phyloP scores from a whole-genome alignment of 2,797 vertebrate genomes.

The Pseudochirops corinnae region DNA sequence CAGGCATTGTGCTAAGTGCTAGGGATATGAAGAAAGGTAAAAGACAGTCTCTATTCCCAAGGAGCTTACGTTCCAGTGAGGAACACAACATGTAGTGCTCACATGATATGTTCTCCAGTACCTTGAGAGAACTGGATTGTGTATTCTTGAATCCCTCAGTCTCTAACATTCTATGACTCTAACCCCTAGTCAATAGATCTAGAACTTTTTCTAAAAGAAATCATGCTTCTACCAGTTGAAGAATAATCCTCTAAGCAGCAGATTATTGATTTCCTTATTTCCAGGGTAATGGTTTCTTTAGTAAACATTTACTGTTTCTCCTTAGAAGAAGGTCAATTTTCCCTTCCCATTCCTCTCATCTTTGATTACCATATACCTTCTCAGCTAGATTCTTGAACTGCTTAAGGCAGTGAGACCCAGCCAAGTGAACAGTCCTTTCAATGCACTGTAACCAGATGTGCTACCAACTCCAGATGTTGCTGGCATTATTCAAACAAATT shows the following conservation, averaged over 20 bases:
- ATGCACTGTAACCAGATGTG: constrained; percentile 45
- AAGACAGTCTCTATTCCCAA: background rate
- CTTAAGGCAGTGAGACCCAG: constrained; percentile 34
- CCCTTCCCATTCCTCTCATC: background rate
- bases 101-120: background rate
- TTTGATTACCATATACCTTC: background rate
- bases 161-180: background rate
- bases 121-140: background rate
- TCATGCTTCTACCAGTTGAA: background rate
- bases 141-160: background rate
- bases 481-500: constrained; percentile 51
- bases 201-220: background rate
- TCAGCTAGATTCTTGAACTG: constrained; percentile 8
- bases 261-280: background rate
- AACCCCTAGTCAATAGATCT: background rate
- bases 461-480: constrained; percentile 73
- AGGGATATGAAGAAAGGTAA: background rate
- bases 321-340: background rate
- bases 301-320: background rate
- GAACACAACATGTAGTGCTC: background rate
- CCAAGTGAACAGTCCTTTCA: constrained; percentile 54
- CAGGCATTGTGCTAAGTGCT: background rate
- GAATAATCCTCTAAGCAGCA: background rate
- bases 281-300: background rate
- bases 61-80: background rate